phyloP scores from a whole-genome alignment of 2,797 vertebrate species.

The Iguana delicatissima region DNA sequence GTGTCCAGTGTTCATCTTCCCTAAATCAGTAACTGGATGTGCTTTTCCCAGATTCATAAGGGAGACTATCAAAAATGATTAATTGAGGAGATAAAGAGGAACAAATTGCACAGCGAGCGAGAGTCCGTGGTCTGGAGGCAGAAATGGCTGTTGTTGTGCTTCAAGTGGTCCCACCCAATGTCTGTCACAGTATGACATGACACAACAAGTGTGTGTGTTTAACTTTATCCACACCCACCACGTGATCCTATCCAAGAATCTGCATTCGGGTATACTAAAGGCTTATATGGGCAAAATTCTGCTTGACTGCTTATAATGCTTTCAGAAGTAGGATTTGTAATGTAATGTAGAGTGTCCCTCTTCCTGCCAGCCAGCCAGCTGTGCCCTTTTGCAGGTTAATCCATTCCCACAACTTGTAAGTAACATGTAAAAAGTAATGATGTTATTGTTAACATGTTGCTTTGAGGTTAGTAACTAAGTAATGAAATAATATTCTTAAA shows the following conservation, averaged over 20 bases:
- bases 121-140: too few species aligned
- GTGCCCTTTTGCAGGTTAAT: not conserved
- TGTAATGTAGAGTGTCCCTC: not conserved
- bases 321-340: not conserved
- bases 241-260: not conserved
- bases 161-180: not conserved
- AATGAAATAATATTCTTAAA: too few species aligned
- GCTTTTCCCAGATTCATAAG: conserved; percentile 11
- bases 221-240: not conserved
- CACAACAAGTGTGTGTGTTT: not conserved
- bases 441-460: too few species aligned
- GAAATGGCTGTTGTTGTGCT: not conserved
- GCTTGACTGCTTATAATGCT: not conserved
- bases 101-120: not conserved
- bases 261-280: not conserved
- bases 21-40: conserved; percentile 13
- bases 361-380: not conserved
- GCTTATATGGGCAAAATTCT: not conserved
- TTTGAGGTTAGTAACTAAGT: too few species aligned
- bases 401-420: not conserved
- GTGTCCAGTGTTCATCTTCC: conserved; percentile 8
- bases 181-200: not conserved
- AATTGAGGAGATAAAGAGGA: not conserved
- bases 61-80: not conserved
- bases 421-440: too few species aligned